These are phyloP conservation scores for Caranx ignobilis DNA, from an alignment of 2,113 vertebrate species.

Conservation along the genomic window DNA sequence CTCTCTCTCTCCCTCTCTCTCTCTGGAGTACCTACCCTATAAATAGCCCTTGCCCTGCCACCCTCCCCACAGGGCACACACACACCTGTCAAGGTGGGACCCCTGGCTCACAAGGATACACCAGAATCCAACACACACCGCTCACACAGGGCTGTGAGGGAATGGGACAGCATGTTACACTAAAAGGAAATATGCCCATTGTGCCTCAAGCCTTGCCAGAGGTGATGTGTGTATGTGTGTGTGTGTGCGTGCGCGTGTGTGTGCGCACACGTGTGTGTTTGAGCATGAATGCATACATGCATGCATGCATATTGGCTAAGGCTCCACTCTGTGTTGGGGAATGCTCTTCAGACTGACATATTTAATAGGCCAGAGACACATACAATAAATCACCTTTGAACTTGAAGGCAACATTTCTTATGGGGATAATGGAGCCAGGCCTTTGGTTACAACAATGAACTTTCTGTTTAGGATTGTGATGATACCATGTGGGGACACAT, in stretches of 20 bases:
- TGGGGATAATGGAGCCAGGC: background rate
- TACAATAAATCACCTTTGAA: background rate
- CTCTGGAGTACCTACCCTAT: constrained; percentile 71
- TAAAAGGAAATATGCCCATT: constrained; percentile 67
- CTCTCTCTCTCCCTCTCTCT: too few species aligned
- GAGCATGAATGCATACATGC: constrained; percentile 24
- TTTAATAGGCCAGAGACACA: constrained; percentile 26
- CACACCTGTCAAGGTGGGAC: constrained; percentile 74
- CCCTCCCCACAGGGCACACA: constrained; percentile 64
- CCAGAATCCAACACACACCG: constrained; percentile 27
- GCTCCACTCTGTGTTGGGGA: constrained; percentile 32
- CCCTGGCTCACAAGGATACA: constrained; percentile 42
- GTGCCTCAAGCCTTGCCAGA: constrained; percentile 69
- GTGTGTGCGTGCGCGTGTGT: constrained; percentile 26
- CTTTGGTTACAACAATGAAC: background rate
- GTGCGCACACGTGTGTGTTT: constrained; percentile 28
- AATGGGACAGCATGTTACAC: constrained; percentile 61
- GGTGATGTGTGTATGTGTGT: constrained; percentile 53
- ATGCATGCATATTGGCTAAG: constrained; percentile 28
- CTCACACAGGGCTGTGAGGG: constrained; percentile 21
- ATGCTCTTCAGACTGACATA: constrained; percentile 9
- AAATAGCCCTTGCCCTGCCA: constrained; percentile 75
- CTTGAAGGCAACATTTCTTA: background rate
- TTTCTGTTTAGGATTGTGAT: background rate
- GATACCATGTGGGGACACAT: background rate